These are phyloP conservation scores for Brienomyrus brachyistius DNA, from an alignment of 2,113 vertebrate species.

Conservation along the genomic window DNA sequence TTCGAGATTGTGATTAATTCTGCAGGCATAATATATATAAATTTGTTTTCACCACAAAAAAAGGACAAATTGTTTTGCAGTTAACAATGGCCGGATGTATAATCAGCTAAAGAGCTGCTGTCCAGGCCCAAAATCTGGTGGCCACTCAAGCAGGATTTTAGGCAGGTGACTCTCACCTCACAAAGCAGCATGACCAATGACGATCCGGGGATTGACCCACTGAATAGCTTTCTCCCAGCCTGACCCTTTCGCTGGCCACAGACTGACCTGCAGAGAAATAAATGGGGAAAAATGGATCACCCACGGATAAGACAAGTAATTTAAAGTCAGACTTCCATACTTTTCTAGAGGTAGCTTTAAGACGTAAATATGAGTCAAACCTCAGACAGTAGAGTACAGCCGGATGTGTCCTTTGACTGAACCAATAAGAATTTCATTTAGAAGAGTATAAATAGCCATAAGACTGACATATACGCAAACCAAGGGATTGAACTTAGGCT, in stretches of 20 bases:
- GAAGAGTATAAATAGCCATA: background rate
- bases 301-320: background rate
- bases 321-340: background rate
- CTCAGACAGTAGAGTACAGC: background rate
- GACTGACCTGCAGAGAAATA: background rate
- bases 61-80: too few species aligned
- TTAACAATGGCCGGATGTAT: too few species aligned
- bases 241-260: too few species aligned
- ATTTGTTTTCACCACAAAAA: too few species aligned
- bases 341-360: background rate
- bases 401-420: background rate
- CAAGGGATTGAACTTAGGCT: background rate
- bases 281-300: background rate
- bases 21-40: too few species aligned
- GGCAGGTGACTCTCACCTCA: background rate
- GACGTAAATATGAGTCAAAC: background rate
- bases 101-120: background rate
- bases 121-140: background rate
- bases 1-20: background rate
- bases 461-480: background rate
- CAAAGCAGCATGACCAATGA: background rate
- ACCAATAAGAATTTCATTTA: background rate
- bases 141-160: background rate
- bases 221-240: background rate
- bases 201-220: background rate